Evolutionary conservation across 1,140 invertebrate species (phyloP), one percentile per base, ranked within the genome.

Genomic region (Macrobrachium rosenbergii): DNA sequence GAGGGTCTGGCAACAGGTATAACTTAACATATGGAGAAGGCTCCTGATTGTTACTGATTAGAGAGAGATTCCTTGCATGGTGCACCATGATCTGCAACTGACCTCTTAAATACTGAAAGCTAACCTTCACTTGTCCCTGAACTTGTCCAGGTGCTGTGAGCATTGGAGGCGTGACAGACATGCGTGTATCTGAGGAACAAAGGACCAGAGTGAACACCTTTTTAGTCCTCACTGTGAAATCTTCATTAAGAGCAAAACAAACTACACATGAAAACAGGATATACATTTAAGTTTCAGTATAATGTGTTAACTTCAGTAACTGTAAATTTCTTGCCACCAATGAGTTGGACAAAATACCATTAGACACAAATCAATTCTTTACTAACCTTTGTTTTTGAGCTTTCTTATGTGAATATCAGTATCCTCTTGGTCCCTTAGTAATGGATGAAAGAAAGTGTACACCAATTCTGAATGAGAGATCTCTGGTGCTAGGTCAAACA

Each of bases 371-470:
- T 52, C 2, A 73, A 37, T 6, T 19, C n/a, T 12, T 52, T 5
- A 88, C n/a, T 75, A 16, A 86, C 86, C 82, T 85, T 87, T 88
- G 75, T 95, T 94, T 94, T 94, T 94, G 17, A 94, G 92, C 92
- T 95, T 94, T 85, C 91, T 92, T 63, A 93, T 91, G 91, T 93
- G 93, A 90, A 94, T 94, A 90, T 94, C 95, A 59, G 95, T 94
- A 91, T 97, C 96, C 92, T 98, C 93, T 91, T 94, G 93, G 91
- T 95, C 98, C 89, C 98, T 92, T 75, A 99, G 92, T 88, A 99
- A 92, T 14, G 98, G 97, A 94, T 99, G 98, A 92, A 99, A 99
- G 93, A 99, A 99, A 0, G 98, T 99, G 91, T 99, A 99, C 11
- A 99, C 97, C 59, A 99, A 93, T 92, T 98, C 97, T 59, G 97